Evolutionary conservation across 2,113 vertebrate species (phyloP).

Genomic region (Etia nguti): DNA sequence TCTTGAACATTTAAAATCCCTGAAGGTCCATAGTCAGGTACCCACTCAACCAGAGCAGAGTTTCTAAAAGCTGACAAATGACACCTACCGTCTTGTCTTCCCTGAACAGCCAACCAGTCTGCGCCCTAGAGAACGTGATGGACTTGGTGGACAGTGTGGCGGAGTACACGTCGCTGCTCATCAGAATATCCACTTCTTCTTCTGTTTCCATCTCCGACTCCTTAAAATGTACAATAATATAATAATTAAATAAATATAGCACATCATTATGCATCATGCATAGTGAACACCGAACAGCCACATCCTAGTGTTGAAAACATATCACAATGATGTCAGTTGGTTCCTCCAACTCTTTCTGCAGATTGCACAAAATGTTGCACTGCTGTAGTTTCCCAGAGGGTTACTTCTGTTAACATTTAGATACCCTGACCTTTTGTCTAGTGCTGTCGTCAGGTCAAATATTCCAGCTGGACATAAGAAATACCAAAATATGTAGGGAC

Average conservation of each 20-base stretch:
- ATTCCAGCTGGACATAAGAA: not conserved
- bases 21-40: not conserved
- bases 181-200: conserved; percentile 98
- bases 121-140: conserved; percentile 93
- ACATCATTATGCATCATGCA: not conserved
- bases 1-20: not conserved
- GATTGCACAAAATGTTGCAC: not conserved
- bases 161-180: conserved; percentile 99
- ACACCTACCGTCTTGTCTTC: conserved; percentile 94
- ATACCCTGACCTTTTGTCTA: not conserved
- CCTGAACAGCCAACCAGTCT: conserved; percentile 95
- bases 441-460: not conserved
- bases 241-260: not conserved
- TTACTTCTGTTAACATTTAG: not conserved
- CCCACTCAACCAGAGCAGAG: not conserved
- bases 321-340: not conserved
- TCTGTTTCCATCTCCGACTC: conserved; percentile 99
- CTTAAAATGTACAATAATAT: conserved; percentile 61
- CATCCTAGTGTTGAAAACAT: not conserved
- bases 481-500: not conserved
- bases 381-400: not conserved
- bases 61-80: not conserved
- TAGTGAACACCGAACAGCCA: not conserved
- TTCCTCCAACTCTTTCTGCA: not conserved
- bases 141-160: conserved; percentile 98